Conservation (phyloP, 2,888 invertebrate species). For the Tipula unca region DNA sequence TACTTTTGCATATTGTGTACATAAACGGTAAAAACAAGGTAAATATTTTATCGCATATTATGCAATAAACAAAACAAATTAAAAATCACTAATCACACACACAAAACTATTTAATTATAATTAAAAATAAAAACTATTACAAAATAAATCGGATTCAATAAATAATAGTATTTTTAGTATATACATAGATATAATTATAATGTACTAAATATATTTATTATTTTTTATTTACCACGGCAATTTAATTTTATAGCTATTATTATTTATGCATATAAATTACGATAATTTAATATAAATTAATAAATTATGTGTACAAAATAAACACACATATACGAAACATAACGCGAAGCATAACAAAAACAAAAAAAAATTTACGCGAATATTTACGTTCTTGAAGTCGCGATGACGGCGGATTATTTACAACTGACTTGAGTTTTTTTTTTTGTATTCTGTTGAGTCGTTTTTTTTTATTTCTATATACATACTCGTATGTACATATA, state of each 20-base stretch:
- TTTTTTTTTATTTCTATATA: background rate
- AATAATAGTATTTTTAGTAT: background rate
- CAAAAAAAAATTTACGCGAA: background rate
- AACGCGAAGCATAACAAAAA: background rate
- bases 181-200: background rate
- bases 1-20: background rate
- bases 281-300: slow-evolving; percentile 8
- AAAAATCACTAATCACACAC: background rate
- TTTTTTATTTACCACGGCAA: background rate
- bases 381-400: background rate
- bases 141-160: background rate
- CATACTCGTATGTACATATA: too few species aligned
- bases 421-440: slow-evolving; percentile 4
- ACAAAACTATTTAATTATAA: background rate
- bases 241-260: background rate
- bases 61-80: background rate
- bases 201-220: background rate
- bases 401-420: slow-evolving; percentile 2
- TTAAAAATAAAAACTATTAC: background rate
- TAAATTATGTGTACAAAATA: background rate
- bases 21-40: background rate
- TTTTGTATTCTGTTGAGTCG: background rate
- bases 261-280: background rate
- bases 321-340: background rate
- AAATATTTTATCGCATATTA: background rate